A percentile compares a stretch with the other conserved stretches of the same genome.
Conservation (phyloP, 2,113 vertebrate species). For the Enhydra lutris region DNA sequence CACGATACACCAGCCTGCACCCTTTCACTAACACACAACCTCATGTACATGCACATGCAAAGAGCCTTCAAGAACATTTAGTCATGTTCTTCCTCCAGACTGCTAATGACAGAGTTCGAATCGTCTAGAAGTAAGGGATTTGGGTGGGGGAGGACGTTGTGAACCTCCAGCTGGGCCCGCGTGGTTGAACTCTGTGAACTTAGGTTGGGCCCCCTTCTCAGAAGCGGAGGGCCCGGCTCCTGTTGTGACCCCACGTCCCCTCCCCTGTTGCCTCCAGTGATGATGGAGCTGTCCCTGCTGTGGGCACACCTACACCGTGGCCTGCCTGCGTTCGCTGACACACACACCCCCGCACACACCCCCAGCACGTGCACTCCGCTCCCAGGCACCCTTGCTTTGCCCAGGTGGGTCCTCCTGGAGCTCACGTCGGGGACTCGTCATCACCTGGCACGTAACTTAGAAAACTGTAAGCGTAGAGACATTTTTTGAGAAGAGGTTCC, state of each 20-base stretch:
- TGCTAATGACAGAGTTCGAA: neutral
- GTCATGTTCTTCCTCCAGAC: neutral
- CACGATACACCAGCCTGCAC: neutral
- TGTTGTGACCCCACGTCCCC: neutral
- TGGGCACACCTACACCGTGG: too few species aligned
- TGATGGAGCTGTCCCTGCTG: neutral
- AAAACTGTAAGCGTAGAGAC: neutral
- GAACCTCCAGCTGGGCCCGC: neutral
- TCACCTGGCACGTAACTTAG: neutral
- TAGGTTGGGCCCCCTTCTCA: neutral
- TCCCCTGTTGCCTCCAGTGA: neutral
- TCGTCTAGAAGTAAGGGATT: neutral
- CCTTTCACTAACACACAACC: neutral
- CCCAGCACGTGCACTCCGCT: rapidly evolving
- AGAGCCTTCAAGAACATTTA: neutral
- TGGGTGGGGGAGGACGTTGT: neutral
- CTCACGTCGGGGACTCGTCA: neutral
- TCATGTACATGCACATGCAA: neutral
- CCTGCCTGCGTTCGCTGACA: neutral
- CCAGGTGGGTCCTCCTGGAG: neutral
- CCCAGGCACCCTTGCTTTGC: neutral
- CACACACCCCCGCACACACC: neutral
- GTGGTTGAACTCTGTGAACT: neutral
- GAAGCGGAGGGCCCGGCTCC: neutral
- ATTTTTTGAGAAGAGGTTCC: neutral